Base-by-base conservation (phyloP, 2,797 vertebrate genomes). In the Bovichtus diacanthus region DNA sequence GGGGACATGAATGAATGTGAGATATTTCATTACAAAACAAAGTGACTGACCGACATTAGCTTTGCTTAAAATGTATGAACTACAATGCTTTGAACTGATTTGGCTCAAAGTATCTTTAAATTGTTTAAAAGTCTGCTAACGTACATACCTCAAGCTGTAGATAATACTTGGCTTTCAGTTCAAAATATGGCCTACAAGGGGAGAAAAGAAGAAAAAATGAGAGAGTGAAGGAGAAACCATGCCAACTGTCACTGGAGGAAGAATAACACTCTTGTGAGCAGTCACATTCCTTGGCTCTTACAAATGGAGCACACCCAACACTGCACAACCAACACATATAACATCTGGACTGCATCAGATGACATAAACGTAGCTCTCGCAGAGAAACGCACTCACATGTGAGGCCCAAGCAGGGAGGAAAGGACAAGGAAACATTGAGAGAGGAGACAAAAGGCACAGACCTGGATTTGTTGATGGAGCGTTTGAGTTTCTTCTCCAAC, bases 381-480 rank as follows among this genome's bases (percentile, higher is more conserved):
- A 49, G 71, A 53, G 62, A 65, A 11, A 46, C 46, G 36, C 34
- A 27, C 43, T 56, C 18, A 41, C 8, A 18, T n/a, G 59, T 53
- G 76, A 78, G 84, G 83, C 73, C 76, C 9, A 3, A 51, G 51
- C 13, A 62, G 51, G 61, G 61, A 36, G 27, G 5, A 27, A 41
- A 58, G 10, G 5, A 27, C 10, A 38, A 15, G 19, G 4, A 43
- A 6, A 19, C 25, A 50, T 34, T 66, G 62, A 21, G 70, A 38
- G 5, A 13, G n/a, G 3, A 44, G 63, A 67, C 23, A 58, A 5
- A 34, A 27, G 34, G 67, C 38, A 87, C 96, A 23, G 86, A 99
- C 98, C 97, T 98, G 49, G 98, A 99, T 93, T 99, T 99, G 95
- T 95, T 97, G 90, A 99, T 97, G 87, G 96, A 95, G 88, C 98